phyloP scores from a whole-genome alignment of 2,113 vertebrate species.

The Panthera leo region DNA sequence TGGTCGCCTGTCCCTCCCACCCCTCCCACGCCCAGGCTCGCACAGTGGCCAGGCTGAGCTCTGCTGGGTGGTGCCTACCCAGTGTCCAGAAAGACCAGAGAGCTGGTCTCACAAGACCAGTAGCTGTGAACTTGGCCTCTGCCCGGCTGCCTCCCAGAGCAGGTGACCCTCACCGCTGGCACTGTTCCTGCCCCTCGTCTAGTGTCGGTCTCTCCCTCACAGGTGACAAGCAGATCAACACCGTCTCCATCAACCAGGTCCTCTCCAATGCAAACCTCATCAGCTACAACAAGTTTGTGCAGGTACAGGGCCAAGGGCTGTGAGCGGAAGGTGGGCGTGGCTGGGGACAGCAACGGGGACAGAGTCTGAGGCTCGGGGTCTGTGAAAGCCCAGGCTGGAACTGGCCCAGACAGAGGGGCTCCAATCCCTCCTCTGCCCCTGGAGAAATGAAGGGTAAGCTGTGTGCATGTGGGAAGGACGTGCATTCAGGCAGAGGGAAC shows the following conservation, averaged over 20 bases:
- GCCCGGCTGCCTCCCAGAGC: neutral
- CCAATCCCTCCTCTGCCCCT: neutral
- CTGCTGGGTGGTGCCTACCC: neutral
- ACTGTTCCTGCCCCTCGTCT: accelerated
- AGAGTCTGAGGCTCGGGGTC: accelerated
- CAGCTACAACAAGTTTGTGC: conserved; percentile 81
- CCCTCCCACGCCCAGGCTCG: neutral
- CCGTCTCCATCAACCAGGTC: conserved; percentile 78
- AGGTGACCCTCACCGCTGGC: neutral
- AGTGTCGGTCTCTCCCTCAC: accelerated
- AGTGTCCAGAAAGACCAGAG: neutral
- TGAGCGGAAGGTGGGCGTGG: neutral
- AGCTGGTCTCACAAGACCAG: neutral
- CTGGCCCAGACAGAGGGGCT: neutral
- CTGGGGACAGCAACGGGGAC: accelerated
- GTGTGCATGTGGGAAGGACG: neutral
- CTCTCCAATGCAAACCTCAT: conserved; percentile 69
- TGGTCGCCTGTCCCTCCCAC: neutral
- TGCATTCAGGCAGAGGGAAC: neutral
- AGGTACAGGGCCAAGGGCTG: conserved; percentile 69
- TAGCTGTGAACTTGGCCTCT: neutral
- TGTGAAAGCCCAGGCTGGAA: neutral
- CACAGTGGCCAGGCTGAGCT: neutral
- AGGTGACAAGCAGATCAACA: conserved; percentile 53
- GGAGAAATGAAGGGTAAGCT: neutral